These are phyloP conservation scores for Beroe forskalii DNA, from an alignment of 37 sponge, comb jelly and placozoan species.

Conservation along the genomic window DNA sequence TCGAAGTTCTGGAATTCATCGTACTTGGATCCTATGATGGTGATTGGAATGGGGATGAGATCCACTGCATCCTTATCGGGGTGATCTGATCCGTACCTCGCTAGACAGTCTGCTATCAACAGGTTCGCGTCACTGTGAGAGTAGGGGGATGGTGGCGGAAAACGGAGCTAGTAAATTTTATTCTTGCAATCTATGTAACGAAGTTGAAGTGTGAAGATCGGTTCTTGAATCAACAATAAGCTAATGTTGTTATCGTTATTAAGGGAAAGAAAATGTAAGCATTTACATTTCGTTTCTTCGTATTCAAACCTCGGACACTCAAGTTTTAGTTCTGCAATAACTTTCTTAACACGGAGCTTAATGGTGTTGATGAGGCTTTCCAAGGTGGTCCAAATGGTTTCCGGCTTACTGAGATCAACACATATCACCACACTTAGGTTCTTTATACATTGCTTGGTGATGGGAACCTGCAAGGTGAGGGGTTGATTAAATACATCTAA, in stretches of 20 bases:
- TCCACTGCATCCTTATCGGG: conserved; percentile 80
- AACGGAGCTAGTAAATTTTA: no score
- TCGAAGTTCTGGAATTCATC: conserved; percentile 91
- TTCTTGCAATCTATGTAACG: no score
- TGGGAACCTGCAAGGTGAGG: conserved; percentile 52
- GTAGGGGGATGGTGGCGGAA: no score
- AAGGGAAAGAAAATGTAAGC: no score
- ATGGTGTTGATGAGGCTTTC: conserved; percentile 70
- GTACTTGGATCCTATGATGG: conserved; percentile 88
- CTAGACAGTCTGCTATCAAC: conserved; percentile 25
- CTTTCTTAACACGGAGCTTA: conserved; percentile 45
- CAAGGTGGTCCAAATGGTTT: conserved; percentile 79
- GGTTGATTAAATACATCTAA: no score
- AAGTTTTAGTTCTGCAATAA: conserved; percentile 24
- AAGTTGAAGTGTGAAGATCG: no score
- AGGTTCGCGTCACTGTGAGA: conserved; percentile 17
- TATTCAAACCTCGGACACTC: conserved; percentile 60
- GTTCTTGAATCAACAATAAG: no score
- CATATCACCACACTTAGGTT: conserved; percentile 77
- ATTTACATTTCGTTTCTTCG: no score
- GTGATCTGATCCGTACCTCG: conserved; percentile 65
- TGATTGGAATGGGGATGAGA: conserved; percentile 77
- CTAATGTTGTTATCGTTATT: no score
- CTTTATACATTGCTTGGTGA: conserved; percentile 30
- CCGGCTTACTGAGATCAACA: conserved; percentile 89